A percentile compares a stretch with the other conserved stretches of the same genome.
phyloP scores from a whole-genome alignment of 2,797 vertebrate genomes.

The Hippoglossus hippoglossus region DNA sequence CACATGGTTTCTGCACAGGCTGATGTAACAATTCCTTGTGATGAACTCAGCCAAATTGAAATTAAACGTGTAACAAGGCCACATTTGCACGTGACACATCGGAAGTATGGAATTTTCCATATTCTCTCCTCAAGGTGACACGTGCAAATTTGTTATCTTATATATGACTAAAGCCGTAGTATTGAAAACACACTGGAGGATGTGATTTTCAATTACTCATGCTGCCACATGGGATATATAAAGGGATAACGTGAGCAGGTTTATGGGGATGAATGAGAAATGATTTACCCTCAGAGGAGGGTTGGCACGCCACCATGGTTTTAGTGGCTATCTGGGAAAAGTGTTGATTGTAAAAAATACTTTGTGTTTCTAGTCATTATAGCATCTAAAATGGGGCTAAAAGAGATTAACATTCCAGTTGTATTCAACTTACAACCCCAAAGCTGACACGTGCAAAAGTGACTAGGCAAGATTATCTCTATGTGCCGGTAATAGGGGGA shows the following conservation, averaged over 20 bases:
- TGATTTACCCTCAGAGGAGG: constrained; percentile 22
- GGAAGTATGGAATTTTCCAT: constrained; percentile 15
- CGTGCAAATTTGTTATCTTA: constrained; percentile 22
- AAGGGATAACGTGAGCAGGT: constrained; percentile 26
- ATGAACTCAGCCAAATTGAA: not conserved
- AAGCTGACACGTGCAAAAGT: too few relatives aligned
- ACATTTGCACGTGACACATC: not conserved
- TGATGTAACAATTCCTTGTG: not conserved
- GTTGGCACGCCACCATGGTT: not conserved
- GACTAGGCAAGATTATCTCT: too few relatives aligned
- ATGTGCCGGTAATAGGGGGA: not conserved
- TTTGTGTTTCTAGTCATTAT: not conserved
- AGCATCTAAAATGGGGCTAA: not conserved
- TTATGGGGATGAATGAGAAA: constrained; percentile 22
- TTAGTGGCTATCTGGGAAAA: constrained; percentile 4
- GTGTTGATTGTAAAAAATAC: not conserved
- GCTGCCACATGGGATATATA: constrained; percentile 20
- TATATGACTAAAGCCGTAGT: not conserved
- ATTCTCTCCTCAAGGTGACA: not conserved
- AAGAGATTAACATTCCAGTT: constrained; percentile 25
- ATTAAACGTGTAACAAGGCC: not conserved
- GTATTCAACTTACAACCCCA: not conserved
- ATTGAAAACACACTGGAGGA: not conserved
- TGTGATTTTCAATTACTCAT: not conserved
- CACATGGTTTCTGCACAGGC: not conserved